These are phyloP conservation scores for Cossypha dichroa DNA, from an alignment of 2,797 vertebrate genomes.

Conservation along the genomic window DNA sequence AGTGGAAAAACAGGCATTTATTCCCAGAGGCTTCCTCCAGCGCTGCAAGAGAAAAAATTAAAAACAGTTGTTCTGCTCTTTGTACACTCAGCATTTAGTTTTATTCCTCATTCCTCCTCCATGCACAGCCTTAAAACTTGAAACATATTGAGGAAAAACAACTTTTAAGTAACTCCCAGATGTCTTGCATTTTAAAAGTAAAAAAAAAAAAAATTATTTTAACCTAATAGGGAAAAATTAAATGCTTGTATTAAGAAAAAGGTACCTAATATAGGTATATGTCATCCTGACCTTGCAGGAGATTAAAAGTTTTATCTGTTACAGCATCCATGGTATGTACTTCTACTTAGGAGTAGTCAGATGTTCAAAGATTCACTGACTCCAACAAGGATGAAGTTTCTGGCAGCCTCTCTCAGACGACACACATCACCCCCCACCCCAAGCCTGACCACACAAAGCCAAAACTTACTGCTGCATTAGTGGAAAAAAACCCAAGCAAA, in stretches of 20 bases:
- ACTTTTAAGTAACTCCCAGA: not conserved
- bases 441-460: rapidly evolving
- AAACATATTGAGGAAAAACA: not conserved
- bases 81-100: not conserved
- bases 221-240: not conserved
- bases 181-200: not conserved
- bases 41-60: not conserved
- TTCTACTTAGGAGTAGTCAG: not conserved
- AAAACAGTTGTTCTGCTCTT: not conserved
- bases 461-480: not conserved
- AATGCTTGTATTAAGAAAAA: not conserved
- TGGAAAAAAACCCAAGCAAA: not conserved
- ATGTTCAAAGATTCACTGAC: not conserved
- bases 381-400: not conserved
- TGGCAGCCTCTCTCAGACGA: not conserved
- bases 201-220: not conserved
- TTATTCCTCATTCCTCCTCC: not conserved
- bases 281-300: not conserved
- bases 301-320: not conserved
- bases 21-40: not conserved
- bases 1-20: not conserved
- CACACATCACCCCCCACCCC: not conserved
- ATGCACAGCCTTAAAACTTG: not conserved
- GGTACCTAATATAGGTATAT: not conserved
- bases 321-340: not conserved